Evolutionary conservation across 2,113 vertebrate genomes (phyloP).

Genomic region (Tonatia bakeri): DNA sequence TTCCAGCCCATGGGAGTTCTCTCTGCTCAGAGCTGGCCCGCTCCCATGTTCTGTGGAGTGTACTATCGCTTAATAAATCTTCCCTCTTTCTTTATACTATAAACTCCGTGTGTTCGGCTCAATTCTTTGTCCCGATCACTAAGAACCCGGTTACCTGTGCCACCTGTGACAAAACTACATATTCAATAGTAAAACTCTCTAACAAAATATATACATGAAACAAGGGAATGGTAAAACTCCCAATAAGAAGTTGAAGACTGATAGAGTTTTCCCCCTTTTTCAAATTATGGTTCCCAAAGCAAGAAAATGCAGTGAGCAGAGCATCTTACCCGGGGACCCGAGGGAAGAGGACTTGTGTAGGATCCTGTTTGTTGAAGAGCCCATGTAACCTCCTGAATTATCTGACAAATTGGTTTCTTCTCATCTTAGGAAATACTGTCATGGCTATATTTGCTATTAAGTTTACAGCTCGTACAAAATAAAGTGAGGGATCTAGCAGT

Average conservation of each 20-base stretch:
- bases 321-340: background rate
- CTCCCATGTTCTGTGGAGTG: too few relatives aligned
- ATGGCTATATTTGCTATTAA: background rate
- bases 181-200: background rate
- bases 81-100: too few relatives aligned
- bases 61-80: too few relatives aligned
- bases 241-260: background rate
- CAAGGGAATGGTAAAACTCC: background rate
- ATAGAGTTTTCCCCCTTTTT: fast-evolving
- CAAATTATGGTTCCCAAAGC: background rate
- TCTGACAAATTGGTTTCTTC: background rate
- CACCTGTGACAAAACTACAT: too few relatives aligned
- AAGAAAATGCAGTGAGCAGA: background rate
- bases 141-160: too few relatives aligned
- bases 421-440: background rate
- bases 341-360: background rate
- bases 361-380: background rate
- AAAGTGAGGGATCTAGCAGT: background rate
- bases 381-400: background rate
- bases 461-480: background rate
- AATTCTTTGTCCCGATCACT: too few relatives aligned
- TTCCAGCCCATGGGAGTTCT: too few relatives aligned
- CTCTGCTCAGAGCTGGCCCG: too few relatives aligned
- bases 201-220: background rate
- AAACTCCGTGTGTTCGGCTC: too few relatives aligned